Evolutionary conservation across 2,888 invertebrate genomes (phyloP).

Genomic region (Andricus curvator): DNA sequence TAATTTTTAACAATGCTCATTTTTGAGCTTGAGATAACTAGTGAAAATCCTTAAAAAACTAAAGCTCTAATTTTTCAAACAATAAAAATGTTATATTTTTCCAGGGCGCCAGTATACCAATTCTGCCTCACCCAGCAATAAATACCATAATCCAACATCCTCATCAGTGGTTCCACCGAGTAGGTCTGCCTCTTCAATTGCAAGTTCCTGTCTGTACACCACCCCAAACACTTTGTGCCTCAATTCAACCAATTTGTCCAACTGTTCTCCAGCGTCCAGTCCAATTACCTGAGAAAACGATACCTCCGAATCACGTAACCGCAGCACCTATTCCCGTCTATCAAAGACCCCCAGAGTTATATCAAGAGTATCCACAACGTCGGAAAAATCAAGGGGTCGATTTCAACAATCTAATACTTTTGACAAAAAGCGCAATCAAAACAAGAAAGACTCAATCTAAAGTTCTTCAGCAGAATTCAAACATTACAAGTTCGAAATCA

Average conservation of each 20-base stretch:
- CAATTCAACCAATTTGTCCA: constrained; percentile 66
- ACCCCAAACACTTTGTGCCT: constrained; percentile 60
- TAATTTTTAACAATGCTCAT: too few relatives aligned
- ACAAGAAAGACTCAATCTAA: constrained; percentile 66
- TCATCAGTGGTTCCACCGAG: constrained; percentile 70
- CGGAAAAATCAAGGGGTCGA: constrained; percentile 70
- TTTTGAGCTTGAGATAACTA: too few relatives aligned
- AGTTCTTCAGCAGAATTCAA: constrained; percentile 56
- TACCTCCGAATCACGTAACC: constrained; percentile 49
- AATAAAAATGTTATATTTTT: constrained; percentile 6
- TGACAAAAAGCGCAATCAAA: constrained; percentile 73
- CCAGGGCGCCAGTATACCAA: constrained; percentile 66
- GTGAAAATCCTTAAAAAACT: too few relatives aligned
- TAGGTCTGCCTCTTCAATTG: constrained; percentile 59
- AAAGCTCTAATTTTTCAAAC: too few relatives aligned
- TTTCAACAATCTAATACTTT: constrained; percentile 72
- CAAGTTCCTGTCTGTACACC: constrained; percentile 56
- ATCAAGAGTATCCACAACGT: constrained; percentile 64
- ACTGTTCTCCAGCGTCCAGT: constrained; percentile 67
- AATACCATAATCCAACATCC: constrained; percentile 64
- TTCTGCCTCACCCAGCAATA: constrained; percentile 62
- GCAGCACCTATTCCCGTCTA: constrained; percentile 70
- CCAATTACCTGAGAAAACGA: constrained; percentile 56
- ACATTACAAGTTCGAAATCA: constrained; percentile 60
- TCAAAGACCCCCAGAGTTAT: constrained; percentile 69